Base-by-base conservation (phyloP, 2,888 invertebrate species). In the Leucoptera coffeella region DNA sequence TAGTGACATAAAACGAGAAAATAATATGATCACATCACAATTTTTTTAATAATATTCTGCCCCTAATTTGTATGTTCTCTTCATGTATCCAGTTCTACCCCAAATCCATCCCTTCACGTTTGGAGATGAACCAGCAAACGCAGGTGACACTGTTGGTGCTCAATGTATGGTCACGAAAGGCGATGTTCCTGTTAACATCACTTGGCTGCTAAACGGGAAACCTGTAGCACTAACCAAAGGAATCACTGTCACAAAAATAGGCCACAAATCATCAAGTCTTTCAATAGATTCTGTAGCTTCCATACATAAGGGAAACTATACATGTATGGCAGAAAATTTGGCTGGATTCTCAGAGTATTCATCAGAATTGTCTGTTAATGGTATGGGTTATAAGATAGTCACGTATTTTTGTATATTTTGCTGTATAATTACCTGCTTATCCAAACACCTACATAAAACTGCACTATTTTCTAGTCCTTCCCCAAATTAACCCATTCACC, bases 141-240 rank as follows among this genome's bases (percentile, higher is more conserved):
- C 83, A 30, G 87, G 86, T 4, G 85, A 87, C 35, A 75, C 80
- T 35, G 80, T 82, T 20, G 84, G 84, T 29, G 74, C 83, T 3
- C 78, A 79, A 35, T 88, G 87, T 51, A 78, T 82, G 60, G 80
- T 86, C 21, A 75, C 77, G 25, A 85, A 85, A 54, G 87, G 91
- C 23, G 90, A 90, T 49, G 69, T 77, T 26, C 90, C 89, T 5
- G 65, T 90, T 17, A 76, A 77, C 42, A 80, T 90, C 28, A 75
- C 75, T 27, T 89, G 89, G 89, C 74, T 73, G 14, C 76, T 86
- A 35, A 83, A 87, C 55, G 78, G 76, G 38, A 73, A 58, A 47
- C 73, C 62, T 39, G 76, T 73, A 38, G 71, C 42, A 29, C 62
- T 50, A 37, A 67, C 60, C 45, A 56, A 59, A 35, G 78, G 78